Conservation (phyloP, 1,140 invertebrate species). For the Zeugodacus cucurbitae region DNA sequence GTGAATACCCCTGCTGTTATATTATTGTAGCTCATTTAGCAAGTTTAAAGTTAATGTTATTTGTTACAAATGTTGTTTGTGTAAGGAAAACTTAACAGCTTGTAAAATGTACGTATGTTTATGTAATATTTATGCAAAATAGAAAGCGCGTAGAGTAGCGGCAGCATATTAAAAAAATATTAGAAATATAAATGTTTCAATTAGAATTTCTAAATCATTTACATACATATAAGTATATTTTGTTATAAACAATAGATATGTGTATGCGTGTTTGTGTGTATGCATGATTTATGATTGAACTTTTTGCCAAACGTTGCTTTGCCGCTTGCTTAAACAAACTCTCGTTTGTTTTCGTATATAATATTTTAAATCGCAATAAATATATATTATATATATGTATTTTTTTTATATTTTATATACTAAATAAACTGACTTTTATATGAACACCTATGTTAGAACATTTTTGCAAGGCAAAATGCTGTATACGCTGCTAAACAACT, state of each 20-base stretch:
- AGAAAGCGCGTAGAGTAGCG: background rate
- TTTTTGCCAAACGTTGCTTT: background rate
- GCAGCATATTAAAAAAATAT: slow-evolving; percentile 17
- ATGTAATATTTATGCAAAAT: background rate
- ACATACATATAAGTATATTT: background rate
- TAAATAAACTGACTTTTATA: slow-evolving; percentile 39
- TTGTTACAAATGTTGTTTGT: background rate
- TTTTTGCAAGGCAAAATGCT: slow-evolving; percentile 12
- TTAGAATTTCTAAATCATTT: background rate
- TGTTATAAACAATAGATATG: slow-evolving; percentile 37
- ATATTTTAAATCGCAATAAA: background rate
- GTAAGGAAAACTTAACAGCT: background rate
- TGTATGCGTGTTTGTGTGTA: background rate
- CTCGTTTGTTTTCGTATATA: background rate
- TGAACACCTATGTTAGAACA: slow-evolving; percentile 30
- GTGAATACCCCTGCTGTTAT: slow-evolving; percentile 2
- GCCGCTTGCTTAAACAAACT: background rate
- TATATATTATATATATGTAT: slow-evolving; percentile 7
- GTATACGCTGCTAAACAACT: slow-evolving; percentile 1
- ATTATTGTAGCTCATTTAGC: background rate
- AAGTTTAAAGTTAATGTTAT: background rate
- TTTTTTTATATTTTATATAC: slow-evolving; percentile 17
- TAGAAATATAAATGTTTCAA: background rate
- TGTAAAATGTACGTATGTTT: background rate
- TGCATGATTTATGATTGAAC: slow-evolving; percentile 1